Conservation (phyloP, 2,888 invertebrate genomes). For the Morinoia aosen region DNA sequence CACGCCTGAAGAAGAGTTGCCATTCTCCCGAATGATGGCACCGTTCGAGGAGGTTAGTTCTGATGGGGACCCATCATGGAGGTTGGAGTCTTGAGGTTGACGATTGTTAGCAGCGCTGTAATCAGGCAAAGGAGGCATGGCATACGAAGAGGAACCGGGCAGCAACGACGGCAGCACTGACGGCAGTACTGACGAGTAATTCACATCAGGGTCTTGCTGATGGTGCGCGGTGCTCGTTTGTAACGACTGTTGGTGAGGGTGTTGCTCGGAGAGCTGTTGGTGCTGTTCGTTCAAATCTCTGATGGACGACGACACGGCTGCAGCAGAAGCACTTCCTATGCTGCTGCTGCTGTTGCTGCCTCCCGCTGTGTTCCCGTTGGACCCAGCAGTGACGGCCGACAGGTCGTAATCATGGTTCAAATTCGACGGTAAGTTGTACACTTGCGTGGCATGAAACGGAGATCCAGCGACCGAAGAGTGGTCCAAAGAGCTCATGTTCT, state of each 20-base stretch:
- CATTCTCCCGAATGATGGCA: not conserved
- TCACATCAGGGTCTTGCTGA: slow-evolving; percentile 23
- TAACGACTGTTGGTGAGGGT: slow-evolving; percentile 31
- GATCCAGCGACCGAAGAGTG: slow-evolving; percentile 50
- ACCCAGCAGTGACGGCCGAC: not conserved
- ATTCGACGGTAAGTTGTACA: slow-evolving; percentile 48
- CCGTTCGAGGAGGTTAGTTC: not conserved
- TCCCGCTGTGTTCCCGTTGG: not conserved
- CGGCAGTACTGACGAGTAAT: slow-evolving; percentile 26
- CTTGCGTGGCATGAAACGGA: slow-evolving; percentile 36
- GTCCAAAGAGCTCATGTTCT: slow-evolving; percentile 40
- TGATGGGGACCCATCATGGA: not conserved
- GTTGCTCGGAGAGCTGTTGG: slow-evolving; percentile 7
- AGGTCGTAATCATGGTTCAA: slow-evolving; percentile 45
- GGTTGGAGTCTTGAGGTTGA: not conserved
- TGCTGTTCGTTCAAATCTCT: slow-evolving; percentile 26
- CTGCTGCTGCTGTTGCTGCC: slow-evolving; percentile 46
- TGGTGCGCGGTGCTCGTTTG: slow-evolving; percentile 3
- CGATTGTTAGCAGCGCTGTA: not conserved
- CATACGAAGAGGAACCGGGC: slow-evolving; percentile 13
- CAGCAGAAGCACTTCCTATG: slow-evolving; percentile 28
- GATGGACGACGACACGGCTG: slow-evolving; percentile 13
- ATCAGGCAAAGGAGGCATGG: slow-evolving; percentile 14
- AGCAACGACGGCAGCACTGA: slow-evolving; percentile 39
- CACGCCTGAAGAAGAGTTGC: not conserved